Evolutionary conservation across 2,113 vertebrate species (phyloP), one percentile per base, ranked within the genome.

Genomic region (Engraulis encrasicolus): DNA sequence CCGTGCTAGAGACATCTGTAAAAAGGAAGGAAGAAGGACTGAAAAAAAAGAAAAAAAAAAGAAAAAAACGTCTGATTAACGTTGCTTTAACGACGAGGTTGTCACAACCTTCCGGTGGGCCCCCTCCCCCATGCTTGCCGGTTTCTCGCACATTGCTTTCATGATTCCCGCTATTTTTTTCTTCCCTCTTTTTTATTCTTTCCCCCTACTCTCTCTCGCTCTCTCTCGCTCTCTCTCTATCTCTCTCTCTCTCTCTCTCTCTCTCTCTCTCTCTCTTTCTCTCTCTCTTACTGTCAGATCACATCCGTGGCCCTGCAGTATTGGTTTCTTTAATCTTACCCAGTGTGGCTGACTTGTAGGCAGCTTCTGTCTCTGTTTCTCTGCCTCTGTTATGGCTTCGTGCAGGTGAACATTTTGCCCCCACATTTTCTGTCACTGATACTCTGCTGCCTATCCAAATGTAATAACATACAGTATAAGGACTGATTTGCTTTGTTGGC

Each of bases 161-260:
- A 74, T 82, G 81, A 66, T 82, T 66, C 37, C 38, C 23, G 37
- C 58, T 50, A 50, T 37, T 50, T 83, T 74, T 19, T 54, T 82
- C 31, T 31, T 54, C 48, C 18, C 19, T 6, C 12, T 23, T 15
- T 40, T 83, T 77, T 50, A 2, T 52, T 36, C 20, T 48, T 6
- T 23, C 0, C 37, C 58, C 37, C 58, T 19, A 36, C 52, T 17
- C 52, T 45, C 23, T 20, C 19, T 34, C 31, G 14, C 12, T 34
- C 12, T 71, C 31, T 34, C 31, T 34, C 15, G 14, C 14, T 34
- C 31, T 74, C 31, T 17, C 2, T 34, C 66, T 74, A 14, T 17
- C 66, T 45, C 40, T 45, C 40, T 45, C 40, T 9, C 40, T 45
- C 40, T 3, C 9, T 9, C 11, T 17, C 81, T n/a, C 23, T 77